These are phyloP conservation scores for Oryzias curvinotus DNA, from an alignment of 2,113 vertebrate species.

Conservation along the genomic window DNA sequence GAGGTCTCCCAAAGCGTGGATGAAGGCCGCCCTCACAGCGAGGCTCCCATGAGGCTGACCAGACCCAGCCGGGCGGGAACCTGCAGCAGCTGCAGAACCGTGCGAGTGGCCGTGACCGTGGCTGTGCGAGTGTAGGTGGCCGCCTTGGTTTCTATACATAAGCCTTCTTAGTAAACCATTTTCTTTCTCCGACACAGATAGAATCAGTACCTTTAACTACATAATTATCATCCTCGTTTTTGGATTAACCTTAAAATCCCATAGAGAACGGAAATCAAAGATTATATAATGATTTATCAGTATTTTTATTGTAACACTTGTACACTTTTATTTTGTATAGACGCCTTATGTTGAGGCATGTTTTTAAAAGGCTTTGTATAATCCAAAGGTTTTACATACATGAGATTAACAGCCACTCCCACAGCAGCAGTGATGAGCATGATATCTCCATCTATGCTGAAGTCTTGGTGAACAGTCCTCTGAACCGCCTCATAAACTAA, in stretches of 20 bases:
- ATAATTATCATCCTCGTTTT: no score
- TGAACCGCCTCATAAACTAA: conserved; percentile 93
- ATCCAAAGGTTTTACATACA: conserved; percentile 78
- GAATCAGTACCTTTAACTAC: no score
- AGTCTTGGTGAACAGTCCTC: conserved; percentile 91
- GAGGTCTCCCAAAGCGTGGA: conserved; percentile 94
- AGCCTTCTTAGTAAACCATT: no score
- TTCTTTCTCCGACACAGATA: no score
- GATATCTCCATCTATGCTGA: conserved; percentile 92
- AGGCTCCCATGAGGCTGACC: conserved; percentile 78
- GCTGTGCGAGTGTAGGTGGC: conserved; percentile 86
- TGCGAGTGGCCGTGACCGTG: conserved; percentile 82
- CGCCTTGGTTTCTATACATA: no score
- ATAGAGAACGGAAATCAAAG: no score
- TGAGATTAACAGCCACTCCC: conserved; percentile 92
- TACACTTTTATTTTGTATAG: not conserved
- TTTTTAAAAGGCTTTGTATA: no score
- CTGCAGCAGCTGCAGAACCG: conserved; percentile 30
- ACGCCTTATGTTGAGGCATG: no score
- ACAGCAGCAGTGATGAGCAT: conserved; percentile 98
- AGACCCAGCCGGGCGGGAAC: conserved; percentile 28
- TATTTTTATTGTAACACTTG: not conserved
- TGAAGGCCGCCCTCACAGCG: conserved; percentile 91
- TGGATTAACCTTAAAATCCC: no score
- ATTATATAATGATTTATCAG: no score